These are phyloP conservation scores for Pteromalus puparum DNA, from an alignment of 1,140 invertebrate genomes.

Conservation along the genomic window DNA sequence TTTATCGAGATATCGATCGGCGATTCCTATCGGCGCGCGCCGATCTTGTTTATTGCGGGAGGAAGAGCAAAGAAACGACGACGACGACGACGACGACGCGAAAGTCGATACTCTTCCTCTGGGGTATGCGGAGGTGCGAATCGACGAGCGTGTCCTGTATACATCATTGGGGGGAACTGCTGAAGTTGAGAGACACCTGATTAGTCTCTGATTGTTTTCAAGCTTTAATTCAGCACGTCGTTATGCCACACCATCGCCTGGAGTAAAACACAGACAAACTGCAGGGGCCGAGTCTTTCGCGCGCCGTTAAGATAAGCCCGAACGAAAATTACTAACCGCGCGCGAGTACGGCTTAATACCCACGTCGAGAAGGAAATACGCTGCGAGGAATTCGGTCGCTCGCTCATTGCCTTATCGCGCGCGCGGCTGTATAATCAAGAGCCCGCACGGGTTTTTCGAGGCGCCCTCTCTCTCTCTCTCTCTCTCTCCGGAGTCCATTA, in stretches of 20 bases:
- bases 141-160: slow-evolving; percentile 9
- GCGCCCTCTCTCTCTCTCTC: slow-evolving; percentile 40
- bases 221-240: too few species aligned
- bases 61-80: slow-evolving; percentile 10
- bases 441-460: slow-evolving; percentile 24
- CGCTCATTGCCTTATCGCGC: background rate
- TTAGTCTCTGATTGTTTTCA: background rate
- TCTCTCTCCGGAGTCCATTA: slow-evolving; percentile 65
- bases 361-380: too few species aligned
- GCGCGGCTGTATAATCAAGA: slow-evolving; percentile 14
- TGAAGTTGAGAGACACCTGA: too few species aligned
- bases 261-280: background rate
- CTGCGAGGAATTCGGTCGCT: slow-evolving; percentile 5
- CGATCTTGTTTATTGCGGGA: slow-evolving; percentile 59
- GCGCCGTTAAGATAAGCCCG: background rate
- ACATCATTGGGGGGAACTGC: background rate
- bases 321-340: background rate
- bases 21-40: slow-evolving; percentile 64
- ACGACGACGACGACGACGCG: slow-evolving; percentile 25
- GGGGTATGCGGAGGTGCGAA: background rate
- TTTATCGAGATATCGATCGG: slow-evolving; percentile 62
- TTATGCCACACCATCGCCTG: too few species aligned
- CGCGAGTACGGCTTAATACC: background rate
- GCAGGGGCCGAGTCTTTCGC: background rate
- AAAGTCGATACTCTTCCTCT: slow-evolving; percentile 39